Base-by-base conservation (phyloP, 2,888 invertebrate species). In the Rugalucina vietnamica region DNA sequence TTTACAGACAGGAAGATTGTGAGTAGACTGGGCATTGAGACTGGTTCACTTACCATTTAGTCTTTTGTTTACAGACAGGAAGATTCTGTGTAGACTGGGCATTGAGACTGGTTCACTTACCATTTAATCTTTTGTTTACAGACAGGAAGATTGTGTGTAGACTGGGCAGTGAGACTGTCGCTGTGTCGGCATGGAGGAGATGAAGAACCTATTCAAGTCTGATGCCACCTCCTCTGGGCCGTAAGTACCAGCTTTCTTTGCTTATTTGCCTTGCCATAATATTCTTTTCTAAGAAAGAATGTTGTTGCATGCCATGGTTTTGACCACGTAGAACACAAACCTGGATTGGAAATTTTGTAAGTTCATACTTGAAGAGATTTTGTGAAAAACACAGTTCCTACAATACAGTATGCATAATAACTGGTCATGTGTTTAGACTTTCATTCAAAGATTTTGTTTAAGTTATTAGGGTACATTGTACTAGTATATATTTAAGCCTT, bases 171-270 rank as follows among this genome's bases (percentile, higher is more conserved):
- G 10, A 8, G 4, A 27, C 1, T 10, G 65, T 34, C 34, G 34
- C 4, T 65, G 65, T 34, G 21, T 34, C 32, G 34, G 8, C 21
- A 65, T 65, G 65, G 65, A 65, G 34, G 65, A 65, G 21, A 65
- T 65, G 65, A 65, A 65, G 34, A 65, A 27, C 12, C 21, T 65
- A 24, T 65, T 65, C 34, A 65, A 65, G 65, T 65, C 65, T 1
- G 65, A 65, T 34, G 65, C 65, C 21, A 65, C 65, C 65, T 65
- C 65, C 21, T 65, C 65, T 34, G 65, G 65, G 4, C 65, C 65
- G 65, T 65, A 65, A 65, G 65, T 65, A 18, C 34, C 32, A 12
- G 18, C 5, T 14, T 65, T 14, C 54, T 21, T 5, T 60, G 29
- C 29, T 27, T 24, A 60, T 60, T 60, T 10, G 10, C 27, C 29